Base-by-base conservation (phyloP, 2,797 vertebrate genomes). In the Molossus molossus region DNA sequence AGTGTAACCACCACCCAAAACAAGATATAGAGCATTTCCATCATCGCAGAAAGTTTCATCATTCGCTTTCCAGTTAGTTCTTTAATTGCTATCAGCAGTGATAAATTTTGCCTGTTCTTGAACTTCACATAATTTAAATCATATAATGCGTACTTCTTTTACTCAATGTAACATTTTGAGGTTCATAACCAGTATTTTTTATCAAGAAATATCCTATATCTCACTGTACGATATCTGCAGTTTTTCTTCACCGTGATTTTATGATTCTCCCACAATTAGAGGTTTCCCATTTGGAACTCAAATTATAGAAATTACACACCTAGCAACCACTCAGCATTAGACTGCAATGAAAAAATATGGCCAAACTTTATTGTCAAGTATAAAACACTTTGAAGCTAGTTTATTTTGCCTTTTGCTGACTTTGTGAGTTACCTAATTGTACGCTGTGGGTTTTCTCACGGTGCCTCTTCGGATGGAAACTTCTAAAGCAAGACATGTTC, bases 361-460 rank as follows among this genome's bases (percentile, higher is more conserved):
- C 3, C 64, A 92, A 67, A 92, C 20, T 40, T 82, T 70, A 82
- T 33, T 23, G 18, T 58, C 58, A 5, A 86, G 57, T 88, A 33
- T 86, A 95, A 76, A n/a, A 72, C 48, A 76, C 15, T 65, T 62
- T 50, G 53, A 93, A 79, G 29, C 23, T 69, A 72, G 25, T 83
- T 84, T 45, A 84, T 76, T 53, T 92, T 90, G 29, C 57, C 72
- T 88, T 83, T 92, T 95, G 79, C 50, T 95, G 53, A 58, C 20
- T 64, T 89, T 75, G 18, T 25, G 6, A 92, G 33, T 91, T 60
- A 60, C 21, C 75, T 79, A 90, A 58, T 29, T 79, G 69, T 13
- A 83, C 64, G 67, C 3, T 77, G 6, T 84, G 12, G n/a, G 40
- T 91, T 85, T 96, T 92, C 76, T 87, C 62, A 82, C 25, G 29